phyloP scores from a whole-genome alignment of 2,888 invertebrate genomes.

The Leucania comma region DNA sequence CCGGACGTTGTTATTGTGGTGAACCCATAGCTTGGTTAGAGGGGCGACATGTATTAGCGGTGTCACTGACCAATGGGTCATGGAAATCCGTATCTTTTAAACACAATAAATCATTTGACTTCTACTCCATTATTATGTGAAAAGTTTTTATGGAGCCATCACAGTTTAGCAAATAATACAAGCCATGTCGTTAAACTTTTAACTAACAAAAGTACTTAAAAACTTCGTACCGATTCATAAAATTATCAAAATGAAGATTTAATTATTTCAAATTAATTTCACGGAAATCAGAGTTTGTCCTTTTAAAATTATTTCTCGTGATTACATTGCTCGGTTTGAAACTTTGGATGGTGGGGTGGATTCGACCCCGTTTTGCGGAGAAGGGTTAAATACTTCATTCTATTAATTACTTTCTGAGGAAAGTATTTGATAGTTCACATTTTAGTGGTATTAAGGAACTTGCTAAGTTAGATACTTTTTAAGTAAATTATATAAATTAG shows the following conservation, averaged over 20 bases:
- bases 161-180: background rate
- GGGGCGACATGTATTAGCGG: conserved; percentile 16
- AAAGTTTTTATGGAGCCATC: background rate
- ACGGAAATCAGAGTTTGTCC: conserved; percentile 37
- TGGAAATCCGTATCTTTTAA: background rate
- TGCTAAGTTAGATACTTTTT: background rate
- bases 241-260: conserved; percentile 28
- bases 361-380: conserved; percentile 26
- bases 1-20: conserved; percentile 43
- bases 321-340: conserved; percentile 54
- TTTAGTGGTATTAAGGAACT: conserved; percentile 30
- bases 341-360: conserved; percentile 48
- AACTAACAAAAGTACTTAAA: conserved; percentile 8
- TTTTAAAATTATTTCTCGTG: conserved; percentile 54
- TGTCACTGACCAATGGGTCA: conserved; percentile 22
- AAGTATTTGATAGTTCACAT: conserved; percentile 50
- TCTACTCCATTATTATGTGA: background rate
- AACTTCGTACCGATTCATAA: conserved; percentile 9
- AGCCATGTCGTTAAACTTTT: background rate
- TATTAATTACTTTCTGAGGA: conserved; percentile 45
- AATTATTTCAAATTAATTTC: conserved; percentile 43
- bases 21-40: conserved; percentile 29
- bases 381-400: conserved; percentile 56
- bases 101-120: background rate
- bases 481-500: background rate